Conservation (phyloP, 53 echinoderm and acorn worm genomes). For the Glandiceps talaboti region DNA sequence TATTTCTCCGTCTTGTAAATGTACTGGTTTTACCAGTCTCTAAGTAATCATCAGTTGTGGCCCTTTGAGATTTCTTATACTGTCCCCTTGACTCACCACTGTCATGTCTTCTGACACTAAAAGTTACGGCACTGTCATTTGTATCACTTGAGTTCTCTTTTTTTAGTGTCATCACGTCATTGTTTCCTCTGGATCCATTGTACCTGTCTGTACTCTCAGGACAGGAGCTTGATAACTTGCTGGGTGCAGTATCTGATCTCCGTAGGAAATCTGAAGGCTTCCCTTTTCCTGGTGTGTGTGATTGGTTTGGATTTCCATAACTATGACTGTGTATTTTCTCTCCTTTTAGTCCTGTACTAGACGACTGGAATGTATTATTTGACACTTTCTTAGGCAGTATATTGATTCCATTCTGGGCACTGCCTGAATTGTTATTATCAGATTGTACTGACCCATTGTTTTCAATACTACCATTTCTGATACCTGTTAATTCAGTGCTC, state of each 20-base stretch:
- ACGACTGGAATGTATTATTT: not conserved
- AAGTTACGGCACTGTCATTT: slow-evolving; percentile 2
- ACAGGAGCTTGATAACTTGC: not conserved
- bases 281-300: not conserved
- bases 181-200: slow-evolving; percentile 9
- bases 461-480: not conserved
- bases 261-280: not conserved
- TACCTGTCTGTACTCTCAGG: slow-evolving; percentile 2
- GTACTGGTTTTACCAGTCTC: not conserved
- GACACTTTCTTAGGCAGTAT: not conserved
- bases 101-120: slow-evolving; percentile 4
- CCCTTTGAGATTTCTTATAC: slow-evolving; percentile 23
- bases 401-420: not conserved
- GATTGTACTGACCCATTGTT: not conserved
- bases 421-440: not conserved
- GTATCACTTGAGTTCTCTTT: not conserved
- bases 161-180: not conserved
- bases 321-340: not conserved
- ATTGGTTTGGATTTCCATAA: not conserved
- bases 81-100: not conserved
- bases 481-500: not conserved
- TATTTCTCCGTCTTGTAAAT: slow-evolving; percentile 24
- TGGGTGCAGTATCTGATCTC: not conserved
- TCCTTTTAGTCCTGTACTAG: not conserved
- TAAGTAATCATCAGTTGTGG: slow-evolving; percentile 7